Base-by-base conservation (phyloP, 2,888 invertebrate genomes). In the Drosophila ustulata region DNA sequence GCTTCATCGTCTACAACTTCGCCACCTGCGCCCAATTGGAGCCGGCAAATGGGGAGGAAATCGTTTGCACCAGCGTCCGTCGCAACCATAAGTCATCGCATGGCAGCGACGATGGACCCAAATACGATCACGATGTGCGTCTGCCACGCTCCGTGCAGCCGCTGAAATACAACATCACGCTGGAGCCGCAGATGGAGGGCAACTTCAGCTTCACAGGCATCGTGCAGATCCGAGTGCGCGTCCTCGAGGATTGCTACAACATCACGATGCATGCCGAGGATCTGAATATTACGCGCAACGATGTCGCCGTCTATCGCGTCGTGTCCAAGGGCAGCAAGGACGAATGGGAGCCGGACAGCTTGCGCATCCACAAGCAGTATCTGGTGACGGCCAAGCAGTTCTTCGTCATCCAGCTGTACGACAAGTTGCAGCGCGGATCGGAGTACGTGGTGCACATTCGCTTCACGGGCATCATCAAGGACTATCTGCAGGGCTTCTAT, bases 171-270 rank as follows among this genome's bases (percentile, higher is more conserved):
- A 94, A 94, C 70, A 91, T 97, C 3, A 94, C 94, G 74, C 92
- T 97, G 65, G 94, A 95, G 43, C 97, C 97, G 0, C 95, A 95
- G 81, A 94, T 97, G 65, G 95, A 95, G 88, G 95, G 95, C 1
- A 97, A 97, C 89, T 97, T 97, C 80, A 96, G 96, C 11, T 97
- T 97, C 89, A 93, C 94, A 71, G 97, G 97, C 43, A 94, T 94
- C 91, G 94, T 95, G 1, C 94, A 93, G 81, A 94, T 96, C 71
- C 85, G 93, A 18, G 89, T 97, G 52, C 93, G 94, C 66, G 95
- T 95, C 1, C 93, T 94, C 13, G 80, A 89, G 66, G 93, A 94
- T 7, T 92, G 91, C 75, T 93, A 93, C 55, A 95, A 95, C 90
- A 93, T 97, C 13, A 96, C 95, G 0, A 93, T 97, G 73, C 97